phyloP scores from a whole-genome alignment of 2,888 invertebrate genomes.

The Polymixis flavicincta region DNA sequence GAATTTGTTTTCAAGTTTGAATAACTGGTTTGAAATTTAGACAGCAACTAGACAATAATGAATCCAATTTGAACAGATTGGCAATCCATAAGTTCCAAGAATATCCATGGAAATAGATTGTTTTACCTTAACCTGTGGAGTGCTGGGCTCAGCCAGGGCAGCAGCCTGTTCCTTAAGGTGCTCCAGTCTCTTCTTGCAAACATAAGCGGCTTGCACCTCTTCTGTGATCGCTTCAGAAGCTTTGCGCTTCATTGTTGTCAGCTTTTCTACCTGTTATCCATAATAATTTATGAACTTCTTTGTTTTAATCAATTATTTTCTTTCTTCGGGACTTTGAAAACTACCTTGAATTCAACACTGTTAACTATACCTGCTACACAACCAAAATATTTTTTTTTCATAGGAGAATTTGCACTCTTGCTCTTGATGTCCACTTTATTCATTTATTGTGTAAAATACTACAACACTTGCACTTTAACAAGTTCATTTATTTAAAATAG shows the following conservation, averaged over 20 bases:
- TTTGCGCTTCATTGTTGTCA: slow-evolving; percentile 97
- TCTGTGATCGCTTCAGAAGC: slow-evolving; percentile 98
- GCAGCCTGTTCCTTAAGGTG: slow-evolving; percentile 95
- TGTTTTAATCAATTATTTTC: no score
- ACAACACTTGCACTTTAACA: not conserved
- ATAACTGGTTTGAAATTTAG: not conserved
- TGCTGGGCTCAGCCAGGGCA: slow-evolving; percentile 78
- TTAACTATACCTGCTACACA: not conserved
- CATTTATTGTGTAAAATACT: not conserved
- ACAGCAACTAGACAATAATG: no score
- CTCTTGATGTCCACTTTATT: not conserved
- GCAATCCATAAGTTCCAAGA: not conserved
- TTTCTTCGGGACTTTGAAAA: no score
- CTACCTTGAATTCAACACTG: not conserved
- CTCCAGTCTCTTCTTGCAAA: slow-evolving; percentile 97
- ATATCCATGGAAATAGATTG: not conserved
- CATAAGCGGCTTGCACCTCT: slow-evolving; percentile 96
- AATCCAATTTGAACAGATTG: not conserved
- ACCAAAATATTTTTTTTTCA: not conserved
- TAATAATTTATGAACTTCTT: no score
- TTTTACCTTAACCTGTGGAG: slow-evolving; percentile 77
- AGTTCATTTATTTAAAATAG: not conserved
- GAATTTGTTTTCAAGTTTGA: not conserved
- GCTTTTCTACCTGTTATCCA: slow-evolving; percentile 92
- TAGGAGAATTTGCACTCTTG: not conserved